These are phyloP conservation scores for Astreopora myriophthalma DNA, from an alignment of 64 coral and sea anemone genomes.

Conservation along the genomic window DNA sequence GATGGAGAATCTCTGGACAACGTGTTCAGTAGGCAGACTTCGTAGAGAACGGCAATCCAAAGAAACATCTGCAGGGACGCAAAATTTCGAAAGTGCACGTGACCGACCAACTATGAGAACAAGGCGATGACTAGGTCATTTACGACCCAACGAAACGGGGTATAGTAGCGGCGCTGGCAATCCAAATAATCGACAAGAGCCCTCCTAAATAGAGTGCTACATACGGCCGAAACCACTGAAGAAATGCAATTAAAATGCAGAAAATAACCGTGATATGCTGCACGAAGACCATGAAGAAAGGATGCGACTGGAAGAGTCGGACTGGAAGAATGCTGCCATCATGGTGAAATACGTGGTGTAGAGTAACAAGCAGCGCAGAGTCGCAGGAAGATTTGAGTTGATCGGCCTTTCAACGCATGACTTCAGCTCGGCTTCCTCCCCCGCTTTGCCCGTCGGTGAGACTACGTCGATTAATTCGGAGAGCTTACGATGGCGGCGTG, in stretches of 20 bases:
- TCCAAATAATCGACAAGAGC: not conserved
- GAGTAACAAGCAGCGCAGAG: not conserved
- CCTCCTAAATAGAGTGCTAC: not conserved
- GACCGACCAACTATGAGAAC: constrained; percentile 3
- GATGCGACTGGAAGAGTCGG: constrained; percentile 1
- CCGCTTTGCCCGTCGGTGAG: no score
- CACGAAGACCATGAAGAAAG: constrained; percentile 11
- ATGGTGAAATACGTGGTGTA: not conserved
- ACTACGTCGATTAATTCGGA: not conserved
- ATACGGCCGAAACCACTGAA: not conserved
- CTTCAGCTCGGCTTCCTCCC: no score
- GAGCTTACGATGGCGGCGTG: not conserved
- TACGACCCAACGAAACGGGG: no score
- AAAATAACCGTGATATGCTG: constrained; percentile 23
- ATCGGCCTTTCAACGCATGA: not conserved
- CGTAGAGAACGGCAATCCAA: constrained; percentile 40
- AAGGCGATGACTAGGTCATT: constrained; percentile 30
- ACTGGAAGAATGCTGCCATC: constrained; percentile 18
- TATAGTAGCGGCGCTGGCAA: not conserved
- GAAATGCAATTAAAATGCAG: not conserved
- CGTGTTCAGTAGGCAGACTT: not conserved
- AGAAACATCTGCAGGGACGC: constrained; percentile 42
- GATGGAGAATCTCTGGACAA: not conserved
- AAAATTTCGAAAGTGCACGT: constrained; percentile 51
- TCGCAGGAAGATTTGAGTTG: not conserved